These are phyloP conservation scores for Machimus rusticus DNA, from an alignment of 2,888 invertebrate species.

Conservation along the genomic window DNA sequence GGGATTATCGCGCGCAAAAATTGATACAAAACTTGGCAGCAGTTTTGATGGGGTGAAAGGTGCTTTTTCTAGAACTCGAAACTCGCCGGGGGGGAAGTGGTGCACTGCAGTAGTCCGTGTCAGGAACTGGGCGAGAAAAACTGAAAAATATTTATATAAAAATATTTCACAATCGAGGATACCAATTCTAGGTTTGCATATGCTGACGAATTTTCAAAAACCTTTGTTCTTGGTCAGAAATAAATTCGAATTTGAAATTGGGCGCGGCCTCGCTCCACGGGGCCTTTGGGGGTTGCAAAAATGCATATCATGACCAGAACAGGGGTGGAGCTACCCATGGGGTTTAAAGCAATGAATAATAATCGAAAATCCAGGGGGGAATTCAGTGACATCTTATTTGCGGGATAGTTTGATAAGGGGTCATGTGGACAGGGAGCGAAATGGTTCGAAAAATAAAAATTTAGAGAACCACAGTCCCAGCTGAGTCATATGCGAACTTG, in stretches of 20 bases:
- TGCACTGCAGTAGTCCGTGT: background rate
- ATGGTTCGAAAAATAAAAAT: background rate
- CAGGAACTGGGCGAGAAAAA: background rate
- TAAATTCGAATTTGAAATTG: background rate
- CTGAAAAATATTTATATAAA: background rate
- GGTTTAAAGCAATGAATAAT: background rate
- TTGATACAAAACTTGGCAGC: conserved; percentile 3
- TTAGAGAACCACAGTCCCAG: background rate
- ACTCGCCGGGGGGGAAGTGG: background rate
- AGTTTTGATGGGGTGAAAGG: background rate
- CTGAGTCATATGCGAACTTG: background rate
- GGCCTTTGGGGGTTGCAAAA: background rate
- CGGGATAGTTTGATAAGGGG: background rate
- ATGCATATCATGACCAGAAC: background rate
- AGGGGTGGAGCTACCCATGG: background rate
- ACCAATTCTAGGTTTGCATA: background rate
- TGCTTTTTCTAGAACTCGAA: background rate
- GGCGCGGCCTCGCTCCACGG: background rate
- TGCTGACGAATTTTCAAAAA: background rate
- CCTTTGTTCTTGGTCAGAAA: background rate
- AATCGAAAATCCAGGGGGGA: background rate
- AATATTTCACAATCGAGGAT: background rate
- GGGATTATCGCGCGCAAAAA: background rate
- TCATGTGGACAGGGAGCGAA: background rate
- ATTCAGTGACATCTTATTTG: background rate